Percentiles rank a stretch among this genome's conserved stretches.
Conservation (phyloP, 2,888 invertebrate species). For the Platypus cylindrus region DNA sequence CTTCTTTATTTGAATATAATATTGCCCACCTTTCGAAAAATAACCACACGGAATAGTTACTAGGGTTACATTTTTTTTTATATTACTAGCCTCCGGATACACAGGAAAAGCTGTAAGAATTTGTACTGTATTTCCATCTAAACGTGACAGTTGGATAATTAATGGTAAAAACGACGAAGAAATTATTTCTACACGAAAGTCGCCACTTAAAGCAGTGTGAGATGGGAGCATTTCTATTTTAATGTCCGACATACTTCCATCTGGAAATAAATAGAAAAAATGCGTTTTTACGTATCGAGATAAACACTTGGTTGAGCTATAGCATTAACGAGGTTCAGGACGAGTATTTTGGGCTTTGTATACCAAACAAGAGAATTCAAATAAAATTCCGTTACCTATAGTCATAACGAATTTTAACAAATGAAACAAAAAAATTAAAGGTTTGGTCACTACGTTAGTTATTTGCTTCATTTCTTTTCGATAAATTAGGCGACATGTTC, state of each 20-base stretch:
- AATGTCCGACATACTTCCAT: constrained; percentile 26
- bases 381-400: no score
- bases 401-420: constrained; percentile 17
- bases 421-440: constrained; percentile 21
- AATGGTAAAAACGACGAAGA: constrained; percentile 34
- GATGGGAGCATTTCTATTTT: constrained; percentile 46
- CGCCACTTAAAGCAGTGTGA: constrained; percentile 67
- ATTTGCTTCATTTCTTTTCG: constrained; percentile 27
- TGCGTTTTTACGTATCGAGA: neutral
- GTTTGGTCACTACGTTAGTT: constrained; percentile 22
- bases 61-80: constrained; percentile 29
- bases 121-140: constrained; percentile 32
- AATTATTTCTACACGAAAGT: constrained; percentile 56
- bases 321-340: no score
- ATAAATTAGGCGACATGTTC: constrained; percentile 26
- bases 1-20: constrained; percentile 40
- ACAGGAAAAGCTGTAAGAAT: constrained; percentile 31
- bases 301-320: no score
- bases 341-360: no score
- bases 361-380: no score
- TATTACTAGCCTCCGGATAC: constrained; percentile 30
- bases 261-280: constrained; percentile 6
- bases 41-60: constrained; percentile 52
- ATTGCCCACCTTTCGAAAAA: constrained; percentile 58
- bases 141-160: constrained; percentile 34